Evolutionary conservation across 2,797 vertebrate species (phyloP).

Genomic region (Malacoctenus gilli): DNA sequence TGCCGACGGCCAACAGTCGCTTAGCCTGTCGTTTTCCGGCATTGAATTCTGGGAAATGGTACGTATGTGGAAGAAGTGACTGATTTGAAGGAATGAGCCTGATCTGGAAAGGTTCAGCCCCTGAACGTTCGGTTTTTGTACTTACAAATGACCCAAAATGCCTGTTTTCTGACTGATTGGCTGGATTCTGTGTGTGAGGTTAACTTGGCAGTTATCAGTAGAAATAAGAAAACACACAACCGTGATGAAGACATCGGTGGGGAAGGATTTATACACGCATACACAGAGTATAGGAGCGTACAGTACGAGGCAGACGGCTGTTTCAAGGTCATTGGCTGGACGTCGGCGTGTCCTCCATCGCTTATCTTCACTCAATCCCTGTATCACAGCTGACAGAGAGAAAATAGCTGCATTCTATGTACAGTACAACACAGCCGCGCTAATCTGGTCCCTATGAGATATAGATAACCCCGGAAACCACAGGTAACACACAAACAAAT

Average conservation of each 20-base stretch:
- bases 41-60: too few species aligned
- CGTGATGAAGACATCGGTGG: background rate
- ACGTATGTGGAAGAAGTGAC: too few species aligned
- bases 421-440: constrained; percentile 65
- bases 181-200: background rate
- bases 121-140: too few species aligned
- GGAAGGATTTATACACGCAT: background rate
- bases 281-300: constrained; percentile 20
- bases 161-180: background rate
- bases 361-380: constrained; percentile 75
- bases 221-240: background rate
- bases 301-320: too few species aligned
- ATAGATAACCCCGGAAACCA: constrained; percentile 76
- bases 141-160: background rate
- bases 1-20: too few species aligned
- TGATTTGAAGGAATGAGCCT: too few species aligned
- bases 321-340: constrained; percentile 78
- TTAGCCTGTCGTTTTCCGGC: too few species aligned
- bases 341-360: constrained; percentile 59
- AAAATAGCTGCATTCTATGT: constrained; percentile 70
- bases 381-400: constrained; percentile 77
- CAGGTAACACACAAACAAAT: constrained; percentile 75
- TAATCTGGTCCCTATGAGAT: constrained; percentile 68
- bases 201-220: background rate
- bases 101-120: constrained; percentile 14